These are phyloP conservation scores for Indicator maculatus DNA, from an alignment of 2,113 vertebrate species.

Conservation along the genomic window DNA sequence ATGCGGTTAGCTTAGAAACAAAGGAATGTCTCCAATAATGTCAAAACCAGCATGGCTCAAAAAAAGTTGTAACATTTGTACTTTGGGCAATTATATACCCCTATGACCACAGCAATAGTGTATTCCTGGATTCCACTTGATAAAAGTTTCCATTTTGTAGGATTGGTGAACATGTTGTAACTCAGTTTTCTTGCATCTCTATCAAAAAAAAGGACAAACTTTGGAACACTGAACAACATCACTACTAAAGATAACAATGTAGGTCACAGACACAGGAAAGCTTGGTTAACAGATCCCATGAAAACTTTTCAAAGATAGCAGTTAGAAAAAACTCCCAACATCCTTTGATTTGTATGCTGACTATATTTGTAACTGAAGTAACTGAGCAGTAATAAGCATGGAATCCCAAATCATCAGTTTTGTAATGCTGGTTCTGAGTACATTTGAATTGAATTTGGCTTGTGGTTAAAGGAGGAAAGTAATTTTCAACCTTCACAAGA, in stretches of 20 bases:
- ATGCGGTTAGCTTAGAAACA: not conserved
- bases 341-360: not conserved
- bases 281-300: not conserved
- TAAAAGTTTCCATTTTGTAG: not conserved
- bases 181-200: not conserved
- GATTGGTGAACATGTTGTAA: not conserved
- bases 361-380: not conserved
- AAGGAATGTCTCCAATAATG: not conserved
- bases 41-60: not conserved
- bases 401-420: not conserved
- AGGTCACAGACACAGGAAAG: not conserved
- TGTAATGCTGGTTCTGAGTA: not conserved
- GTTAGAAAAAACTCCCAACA: not conserved
- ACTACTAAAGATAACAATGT: not conserved
- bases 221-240: not conserved
- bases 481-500: not conserved
- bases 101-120: fast-evolving
- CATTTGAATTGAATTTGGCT: not conserved
- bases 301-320: not conserved
- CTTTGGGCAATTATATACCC: not conserved
- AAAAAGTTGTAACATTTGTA: not conserved
- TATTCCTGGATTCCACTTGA: not conserved
- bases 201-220: not conserved
- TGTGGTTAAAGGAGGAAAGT: not conserved
- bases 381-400: not conserved